Percentiles rank a stretch among this genome's conserved stretches.
These are phyloP conservation scores for Limnephilus marmoratus DNA, from an alignment of 2,888 invertebrate species.

Conservation along the genomic window DNA sequence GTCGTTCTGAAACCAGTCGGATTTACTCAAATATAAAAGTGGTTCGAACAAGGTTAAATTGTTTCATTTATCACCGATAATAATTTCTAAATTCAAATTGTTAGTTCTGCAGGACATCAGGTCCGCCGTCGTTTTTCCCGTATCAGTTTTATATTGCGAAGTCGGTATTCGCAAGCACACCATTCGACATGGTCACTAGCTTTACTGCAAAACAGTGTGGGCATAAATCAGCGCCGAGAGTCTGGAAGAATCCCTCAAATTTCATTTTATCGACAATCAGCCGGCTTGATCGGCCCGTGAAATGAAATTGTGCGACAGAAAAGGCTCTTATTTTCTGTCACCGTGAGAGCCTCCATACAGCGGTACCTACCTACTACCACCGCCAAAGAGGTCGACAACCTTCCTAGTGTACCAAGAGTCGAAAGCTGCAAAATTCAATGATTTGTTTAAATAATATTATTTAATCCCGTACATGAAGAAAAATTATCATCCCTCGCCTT, in stretches of 20 bases:
- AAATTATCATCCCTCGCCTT: no score
- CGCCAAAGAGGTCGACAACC: neutral
- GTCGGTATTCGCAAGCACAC: neutral
- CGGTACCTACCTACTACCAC: neutral
- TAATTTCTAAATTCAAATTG: neutral
- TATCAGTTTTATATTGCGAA: neutral
- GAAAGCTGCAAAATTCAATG: no score
- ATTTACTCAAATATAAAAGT: no score
- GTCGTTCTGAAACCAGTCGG: no score
- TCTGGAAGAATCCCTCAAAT: constrained; percentile 40
- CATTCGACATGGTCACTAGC: neutral
- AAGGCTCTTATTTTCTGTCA: constrained; percentile 25
- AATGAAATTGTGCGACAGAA: constrained; percentile 52
- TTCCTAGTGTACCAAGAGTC: neutral
- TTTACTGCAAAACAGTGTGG: constrained; percentile 34
- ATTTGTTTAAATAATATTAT: no score
- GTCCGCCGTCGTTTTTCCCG: neutral
- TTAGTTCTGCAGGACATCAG: neutral
- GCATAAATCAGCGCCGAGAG: constrained; percentile 20
- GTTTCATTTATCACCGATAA: no score
- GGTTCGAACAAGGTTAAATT: no score
- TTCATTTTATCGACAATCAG: constrained; percentile 53
- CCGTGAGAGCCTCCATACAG: neutral
- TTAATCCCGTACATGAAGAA: no score
- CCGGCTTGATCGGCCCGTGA: constrained; percentile 50